Conservation (phyloP, 2,888 invertebrate species). For the Ashinkailepas kermadecensis region DNA sequence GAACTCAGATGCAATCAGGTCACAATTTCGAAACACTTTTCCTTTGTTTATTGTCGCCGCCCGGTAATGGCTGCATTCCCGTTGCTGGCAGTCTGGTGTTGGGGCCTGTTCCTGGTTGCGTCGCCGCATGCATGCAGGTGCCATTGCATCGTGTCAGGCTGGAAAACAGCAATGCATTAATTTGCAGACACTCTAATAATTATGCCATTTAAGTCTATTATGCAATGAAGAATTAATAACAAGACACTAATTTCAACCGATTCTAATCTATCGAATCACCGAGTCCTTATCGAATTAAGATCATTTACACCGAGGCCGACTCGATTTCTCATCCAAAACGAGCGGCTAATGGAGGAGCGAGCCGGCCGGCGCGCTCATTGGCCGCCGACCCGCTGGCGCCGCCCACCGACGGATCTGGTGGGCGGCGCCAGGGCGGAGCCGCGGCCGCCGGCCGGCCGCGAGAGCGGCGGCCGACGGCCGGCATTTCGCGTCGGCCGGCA, state of each 20-base stretch:
- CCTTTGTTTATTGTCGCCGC: too few relatives aligned
- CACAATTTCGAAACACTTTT: too few relatives aligned
- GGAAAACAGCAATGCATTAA: background rate
- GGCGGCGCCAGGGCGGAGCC: conserved; percentile 3
- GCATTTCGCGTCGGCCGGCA: too few relatives aligned
- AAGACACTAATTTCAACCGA: conserved; percentile 16
- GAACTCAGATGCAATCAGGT: too few relatives aligned
- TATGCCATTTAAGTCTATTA: conserved; percentile 17
- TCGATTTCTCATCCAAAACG: conserved; percentile 14
- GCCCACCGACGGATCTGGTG: background rate
- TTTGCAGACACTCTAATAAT: background rate
- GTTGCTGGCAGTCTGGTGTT: too few relatives aligned
- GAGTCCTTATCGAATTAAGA: conserved; percentile 17
- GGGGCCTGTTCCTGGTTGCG: too few relatives aligned
- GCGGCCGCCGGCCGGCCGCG: background rate
- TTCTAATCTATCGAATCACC: conserved; percentile 13
- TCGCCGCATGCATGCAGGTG: too few relatives aligned
- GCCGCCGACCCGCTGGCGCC: background rate
- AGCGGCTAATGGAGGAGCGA: conserved; percentile 1
- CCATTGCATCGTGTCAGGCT: too few relatives aligned
- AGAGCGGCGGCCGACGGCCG: too few relatives aligned
- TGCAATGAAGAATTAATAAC: conserved; percentile 19
- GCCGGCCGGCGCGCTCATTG: background rate
- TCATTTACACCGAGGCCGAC: background rate
- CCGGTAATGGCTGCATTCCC: too few relatives aligned